Evolutionary conservation across 2,888 invertebrate species (phyloP).

Genomic region (Tipula confusa): DNA sequence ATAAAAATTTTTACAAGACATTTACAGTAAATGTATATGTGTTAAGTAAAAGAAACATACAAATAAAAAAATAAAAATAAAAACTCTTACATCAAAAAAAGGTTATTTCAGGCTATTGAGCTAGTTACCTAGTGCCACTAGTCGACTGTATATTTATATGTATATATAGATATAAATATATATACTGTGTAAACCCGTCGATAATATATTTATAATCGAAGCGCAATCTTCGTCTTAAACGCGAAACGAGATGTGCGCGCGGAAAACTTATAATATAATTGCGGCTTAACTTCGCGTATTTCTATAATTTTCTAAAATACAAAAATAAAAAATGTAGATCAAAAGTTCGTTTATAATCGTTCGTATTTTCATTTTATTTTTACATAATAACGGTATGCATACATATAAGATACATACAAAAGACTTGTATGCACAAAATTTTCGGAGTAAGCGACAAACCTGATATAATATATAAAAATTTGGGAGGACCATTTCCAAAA

Average conservation of each 20-base stretch:
- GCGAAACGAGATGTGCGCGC: not conserved
- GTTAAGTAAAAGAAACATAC: not conserved
- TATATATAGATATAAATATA: not conserved
- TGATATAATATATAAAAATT: not conserved
- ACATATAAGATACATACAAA: not conserved
- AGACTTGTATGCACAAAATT: not conserved
- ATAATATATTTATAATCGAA: constrained; percentile 20
- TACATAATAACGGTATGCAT: not conserved
- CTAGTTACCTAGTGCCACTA: constrained; percentile 47
- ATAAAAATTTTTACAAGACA: not conserved
- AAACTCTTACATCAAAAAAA: constrained; percentile 33
- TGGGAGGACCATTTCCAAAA: not conserved
- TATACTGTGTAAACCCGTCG: constrained; percentile 27
- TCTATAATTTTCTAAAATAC: not conserved
- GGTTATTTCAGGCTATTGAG: constrained; percentile 47
- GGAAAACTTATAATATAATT: not conserved
- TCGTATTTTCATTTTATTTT: not conserved
- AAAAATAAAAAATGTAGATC: not conserved
- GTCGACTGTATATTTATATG: constrained; percentile 33
- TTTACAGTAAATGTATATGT: not conserved
- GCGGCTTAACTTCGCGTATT: constrained; percentile 7
- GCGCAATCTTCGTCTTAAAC: not conserved
- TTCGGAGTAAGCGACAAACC: constrained; percentile 21
- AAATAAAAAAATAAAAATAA: not conserved
- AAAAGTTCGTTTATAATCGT: constrained; percentile 20